Conservation (phyloP, 2,113 vertebrate genomes). For the Ptilorrhoa leucosticta region DNA sequence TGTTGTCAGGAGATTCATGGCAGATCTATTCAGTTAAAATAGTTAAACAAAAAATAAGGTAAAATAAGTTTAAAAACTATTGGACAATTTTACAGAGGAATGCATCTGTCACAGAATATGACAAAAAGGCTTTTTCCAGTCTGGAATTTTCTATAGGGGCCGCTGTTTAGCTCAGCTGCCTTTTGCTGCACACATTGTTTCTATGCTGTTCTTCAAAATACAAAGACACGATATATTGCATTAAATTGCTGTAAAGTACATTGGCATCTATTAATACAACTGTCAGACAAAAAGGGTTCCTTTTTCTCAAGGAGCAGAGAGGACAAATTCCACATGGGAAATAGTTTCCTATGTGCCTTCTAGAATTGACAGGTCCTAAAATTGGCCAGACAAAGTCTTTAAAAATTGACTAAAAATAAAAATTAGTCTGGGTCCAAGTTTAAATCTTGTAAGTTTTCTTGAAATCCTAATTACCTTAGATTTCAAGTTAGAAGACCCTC, state of each 20-base stretch:
- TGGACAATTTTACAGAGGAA: neutral
- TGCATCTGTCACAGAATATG: neutral
- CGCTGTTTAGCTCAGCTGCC: neutral
- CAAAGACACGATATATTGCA: neutral
- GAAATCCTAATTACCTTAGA: neutral
- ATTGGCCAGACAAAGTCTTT: neutral
- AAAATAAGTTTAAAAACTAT: neutral
- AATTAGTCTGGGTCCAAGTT: neutral
- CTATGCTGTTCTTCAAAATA: neutral
- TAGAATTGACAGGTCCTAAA: neutral
- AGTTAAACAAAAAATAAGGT: neutral
- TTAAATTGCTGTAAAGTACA: neutral
- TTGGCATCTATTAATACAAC: neutral
- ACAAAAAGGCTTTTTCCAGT: neutral
- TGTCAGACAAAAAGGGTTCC: neutral
- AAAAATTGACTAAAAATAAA: neutral
- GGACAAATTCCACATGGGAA: neutral
- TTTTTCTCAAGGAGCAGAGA: neutral
- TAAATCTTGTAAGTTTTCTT: neutral
- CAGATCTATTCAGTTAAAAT: neutral
- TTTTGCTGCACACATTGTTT: neutral
- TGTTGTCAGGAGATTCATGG: neutral
- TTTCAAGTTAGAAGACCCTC: neutral
- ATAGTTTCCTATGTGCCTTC: neutral
- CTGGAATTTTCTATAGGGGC: neutral